Percentiles rank a stretch among this genome's conserved stretches.
Conservation (phyloP, 2,888 invertebrate genomes). For the Carpatolechia fugitivella region DNA sequence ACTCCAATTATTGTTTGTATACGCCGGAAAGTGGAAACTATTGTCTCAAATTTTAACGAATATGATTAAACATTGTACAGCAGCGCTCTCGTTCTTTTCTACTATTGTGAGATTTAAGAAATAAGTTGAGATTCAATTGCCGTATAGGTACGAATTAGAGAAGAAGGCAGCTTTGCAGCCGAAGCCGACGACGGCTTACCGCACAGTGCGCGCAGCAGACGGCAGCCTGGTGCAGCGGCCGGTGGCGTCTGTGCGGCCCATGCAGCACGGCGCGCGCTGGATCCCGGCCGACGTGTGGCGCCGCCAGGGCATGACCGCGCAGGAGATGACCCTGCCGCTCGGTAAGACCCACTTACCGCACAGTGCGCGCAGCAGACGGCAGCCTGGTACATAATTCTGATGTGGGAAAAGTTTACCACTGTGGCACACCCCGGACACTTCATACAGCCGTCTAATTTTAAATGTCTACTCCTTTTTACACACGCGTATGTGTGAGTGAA, state of each 20-base stretch:
- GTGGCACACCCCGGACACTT: no score
- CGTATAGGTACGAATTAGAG: conserved; percentile 90
- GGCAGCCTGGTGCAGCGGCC: conserved; percentile 82
- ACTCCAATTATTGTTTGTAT: no score
- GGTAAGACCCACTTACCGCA: conserved; percentile 67
- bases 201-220: conserved; percentile 83
- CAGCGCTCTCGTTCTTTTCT: no score
- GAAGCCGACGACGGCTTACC: conserved; percentile 77
- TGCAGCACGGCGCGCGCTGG: conserved; percentile 89
- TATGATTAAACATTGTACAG: no score
- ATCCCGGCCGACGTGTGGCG: conserved; percentile 95
- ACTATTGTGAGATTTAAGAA: no score
- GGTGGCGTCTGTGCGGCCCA: conserved; percentile 87
- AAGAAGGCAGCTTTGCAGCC: conserved; percentile 90
- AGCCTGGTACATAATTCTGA: conserved; percentile 71
- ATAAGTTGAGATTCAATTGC: neutral
- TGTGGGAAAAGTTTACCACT: neutral
- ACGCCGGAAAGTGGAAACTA: no score
- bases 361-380: conserved; percentile 83
- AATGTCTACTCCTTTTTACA: no score
- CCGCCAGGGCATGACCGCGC: conserved; percentile 95
- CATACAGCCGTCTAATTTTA: no score
- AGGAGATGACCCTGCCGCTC: conserved; percentile 94
- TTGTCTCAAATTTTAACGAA: no score
- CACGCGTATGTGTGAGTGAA: no score